Percentiles rank a stretch among this genome's conserved stretches.
Evolutionary conservation across 2,888 invertebrate genomes (phyloP).

Genomic region (Cryptophagus acutangulus): DNA sequence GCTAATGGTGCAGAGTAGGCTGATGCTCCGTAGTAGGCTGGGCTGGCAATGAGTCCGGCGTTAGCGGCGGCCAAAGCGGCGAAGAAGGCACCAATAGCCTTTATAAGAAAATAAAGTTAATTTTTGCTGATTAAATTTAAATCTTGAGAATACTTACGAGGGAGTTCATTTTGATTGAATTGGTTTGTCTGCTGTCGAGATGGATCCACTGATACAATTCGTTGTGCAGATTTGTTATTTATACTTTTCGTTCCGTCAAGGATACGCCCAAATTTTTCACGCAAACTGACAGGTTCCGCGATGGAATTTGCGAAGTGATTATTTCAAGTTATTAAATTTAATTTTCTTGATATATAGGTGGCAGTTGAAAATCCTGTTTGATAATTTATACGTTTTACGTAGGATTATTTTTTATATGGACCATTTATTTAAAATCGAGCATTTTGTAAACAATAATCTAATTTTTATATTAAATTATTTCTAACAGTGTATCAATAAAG

Average conservation of each 20-base stretch:
- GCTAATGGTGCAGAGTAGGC: slow-evolving; percentile 16
- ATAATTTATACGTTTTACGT: too few species aligned
- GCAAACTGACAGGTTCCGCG: too few species aligned
- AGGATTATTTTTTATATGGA: too few species aligned
- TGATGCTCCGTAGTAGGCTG: too few species aligned
- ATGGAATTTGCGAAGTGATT: too few species aligned
- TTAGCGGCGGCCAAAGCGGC: slow-evolving; percentile 32
- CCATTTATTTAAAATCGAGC: too few species aligned
- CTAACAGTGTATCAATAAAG: too few species aligned
- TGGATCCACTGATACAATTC: neutral
- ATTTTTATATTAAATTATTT: too few species aligned
- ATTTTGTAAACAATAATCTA: too few species aligned
- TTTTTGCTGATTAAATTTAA: slow-evolving; percentile 5
- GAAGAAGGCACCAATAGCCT: slow-evolving; percentile 28
- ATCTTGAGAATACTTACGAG: slow-evolving; percentile 30
- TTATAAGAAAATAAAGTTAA: slow-evolving; percentile 3
- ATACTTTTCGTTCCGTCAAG: neutral
- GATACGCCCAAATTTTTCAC: slow-evolving; percentile 1
- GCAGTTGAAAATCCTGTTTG: too few species aligned
- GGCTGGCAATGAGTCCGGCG: slow-evolving; percentile 26
- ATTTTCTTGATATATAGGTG: too few species aligned
- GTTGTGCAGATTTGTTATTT: neutral
- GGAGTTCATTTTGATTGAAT: slow-evolving; percentile 31
- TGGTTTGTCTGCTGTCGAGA: slow-evolving; percentile 4
- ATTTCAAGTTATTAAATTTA: too few species aligned